These are phyloP conservation scores for Luperina nickerlii DNA, from an alignment of 2,888 invertebrate genomes.

Conservation along the genomic window DNA sequence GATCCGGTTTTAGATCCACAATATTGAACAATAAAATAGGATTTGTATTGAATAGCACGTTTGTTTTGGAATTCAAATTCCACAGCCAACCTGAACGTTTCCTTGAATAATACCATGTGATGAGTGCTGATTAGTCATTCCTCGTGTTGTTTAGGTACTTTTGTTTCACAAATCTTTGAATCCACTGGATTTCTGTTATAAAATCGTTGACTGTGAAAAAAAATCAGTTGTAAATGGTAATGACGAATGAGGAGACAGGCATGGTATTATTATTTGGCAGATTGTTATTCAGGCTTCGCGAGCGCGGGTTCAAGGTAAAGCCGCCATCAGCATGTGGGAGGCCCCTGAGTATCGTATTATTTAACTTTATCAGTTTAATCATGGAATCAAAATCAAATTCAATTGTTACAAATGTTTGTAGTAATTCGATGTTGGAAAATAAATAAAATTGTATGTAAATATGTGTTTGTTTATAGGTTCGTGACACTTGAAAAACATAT, in stretches of 20 bases:
- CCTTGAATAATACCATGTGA: conserved; percentile 66
- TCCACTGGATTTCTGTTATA: conserved; percentile 30
- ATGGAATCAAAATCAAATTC: conserved; percentile 26
- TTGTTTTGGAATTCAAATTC: conserved; percentile 77
- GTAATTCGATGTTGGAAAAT: conserved; percentile 7
- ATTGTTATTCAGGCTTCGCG: conserved; percentile 79
- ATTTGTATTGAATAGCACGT: conserved; percentile 73
- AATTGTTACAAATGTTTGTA: conserved; percentile 13
- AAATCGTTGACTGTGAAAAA: conserved; percentile 41
- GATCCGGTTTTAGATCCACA: conserved; percentile 76
- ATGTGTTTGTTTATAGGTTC: not conserved
- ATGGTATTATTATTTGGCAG: conserved; percentile 68
- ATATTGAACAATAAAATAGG: conserved; percentile 71
- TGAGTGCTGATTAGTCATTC: conserved; percentile 70
- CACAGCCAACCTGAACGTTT: conserved; percentile 68
- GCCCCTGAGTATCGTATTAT: conserved; percentile 71
- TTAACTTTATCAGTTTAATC: conserved; percentile 54
- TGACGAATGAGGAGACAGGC: conserved; percentile 52
- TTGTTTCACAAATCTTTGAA: conserved; percentile 54
- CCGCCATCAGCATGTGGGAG: conserved; percentile 75
- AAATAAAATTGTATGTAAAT: conserved; percentile 3
- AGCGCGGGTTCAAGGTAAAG: conserved; percentile 82
- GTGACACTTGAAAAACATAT: not conserved
- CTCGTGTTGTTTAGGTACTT: conserved; percentile 41
- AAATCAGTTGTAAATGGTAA: conserved; percentile 52